Evolutionary conservation across 1,140 invertebrate genomes (phyloP).

Genomic region (Drosophila saltans): DNA sequence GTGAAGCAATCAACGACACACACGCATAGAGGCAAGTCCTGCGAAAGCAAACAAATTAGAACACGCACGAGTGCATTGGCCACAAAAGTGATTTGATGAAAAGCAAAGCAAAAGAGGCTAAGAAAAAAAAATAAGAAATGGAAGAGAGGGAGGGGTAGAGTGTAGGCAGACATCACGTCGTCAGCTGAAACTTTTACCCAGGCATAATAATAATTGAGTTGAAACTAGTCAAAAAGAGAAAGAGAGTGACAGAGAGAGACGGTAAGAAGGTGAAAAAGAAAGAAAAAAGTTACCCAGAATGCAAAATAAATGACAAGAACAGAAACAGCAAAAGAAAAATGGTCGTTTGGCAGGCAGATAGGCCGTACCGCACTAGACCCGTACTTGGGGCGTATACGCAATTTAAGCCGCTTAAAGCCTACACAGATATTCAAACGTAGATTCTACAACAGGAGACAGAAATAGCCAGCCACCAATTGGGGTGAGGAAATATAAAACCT

Average conservation of each 20-base stretch:
- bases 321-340: not conserved
- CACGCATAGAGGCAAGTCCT: constrained; percentile 16
- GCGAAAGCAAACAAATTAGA: constrained; percentile 64
- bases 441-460: not conserved
- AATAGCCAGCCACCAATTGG: not conserved
- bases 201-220: constrained; percentile 77
- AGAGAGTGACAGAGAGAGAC: constrained; percentile 13
- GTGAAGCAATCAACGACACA: constrained; percentile 60
- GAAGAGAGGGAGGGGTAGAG: not conserved
- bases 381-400: constrained; percentile 50
- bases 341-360: constrained; percentile 57
- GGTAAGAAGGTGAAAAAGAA: constrained; percentile 22
- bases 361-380: not conserved
- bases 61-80: constrained; percentile 70
- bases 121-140: not conserved
- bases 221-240: constrained; percentile 25
- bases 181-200: constrained; percentile 45
- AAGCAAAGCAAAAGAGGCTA: not conserved
- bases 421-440: not conserved
- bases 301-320: constrained; percentile 53
- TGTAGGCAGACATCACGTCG: constrained; percentile 36
- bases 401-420: constrained; percentile 76
- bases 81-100: constrained; percentile 72
- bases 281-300: constrained; percentile 40
- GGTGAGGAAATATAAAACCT: constrained; percentile 51